A percentile compares a stretch with the other conserved stretches of the same genome.
Evolutionary conservation across 2,888 invertebrate genomes (phyloP).

Genomic region (Tinea semifulvella): DNA sequence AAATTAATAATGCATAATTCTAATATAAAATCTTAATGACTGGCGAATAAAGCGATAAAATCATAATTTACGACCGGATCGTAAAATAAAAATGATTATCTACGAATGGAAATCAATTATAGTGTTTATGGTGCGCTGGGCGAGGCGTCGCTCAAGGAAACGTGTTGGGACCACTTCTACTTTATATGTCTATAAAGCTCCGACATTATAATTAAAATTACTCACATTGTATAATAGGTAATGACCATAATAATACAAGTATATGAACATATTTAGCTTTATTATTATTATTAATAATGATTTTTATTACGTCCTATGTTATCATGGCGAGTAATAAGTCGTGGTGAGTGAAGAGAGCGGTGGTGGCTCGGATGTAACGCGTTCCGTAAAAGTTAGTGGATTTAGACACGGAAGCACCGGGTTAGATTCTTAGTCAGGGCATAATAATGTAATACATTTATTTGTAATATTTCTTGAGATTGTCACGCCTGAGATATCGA

Average conservation of each 20-base stretch:
- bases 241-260: not conserved
- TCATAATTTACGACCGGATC: conserved; percentile 38
- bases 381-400: no score
- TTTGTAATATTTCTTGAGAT: no score
- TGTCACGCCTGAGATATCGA: no score
- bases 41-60: conserved; percentile 58
- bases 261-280: not conserved
- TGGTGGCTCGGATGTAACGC: no score
- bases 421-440: no score
- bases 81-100: conserved; percentile 34
- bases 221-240: not conserved
- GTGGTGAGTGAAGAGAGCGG: no score
- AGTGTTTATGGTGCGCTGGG: conserved; percentile 9
- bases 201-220: not conserved
- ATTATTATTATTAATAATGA: not conserved
- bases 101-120: conserved; percentile 15
- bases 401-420: no score
- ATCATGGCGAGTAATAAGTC: no score
- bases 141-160: not conserved
- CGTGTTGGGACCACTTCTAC: not conserved
- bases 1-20: conserved; percentile 59
- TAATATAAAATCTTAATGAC: conserved; percentile 58
- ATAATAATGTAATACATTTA: no score
- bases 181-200: not conserved
- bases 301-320: no score